These are phyloP conservation scores for Lordiphosa mommai DNA, from an alignment of 1,140 invertebrate species.

Conservation along the genomic window DNA sequence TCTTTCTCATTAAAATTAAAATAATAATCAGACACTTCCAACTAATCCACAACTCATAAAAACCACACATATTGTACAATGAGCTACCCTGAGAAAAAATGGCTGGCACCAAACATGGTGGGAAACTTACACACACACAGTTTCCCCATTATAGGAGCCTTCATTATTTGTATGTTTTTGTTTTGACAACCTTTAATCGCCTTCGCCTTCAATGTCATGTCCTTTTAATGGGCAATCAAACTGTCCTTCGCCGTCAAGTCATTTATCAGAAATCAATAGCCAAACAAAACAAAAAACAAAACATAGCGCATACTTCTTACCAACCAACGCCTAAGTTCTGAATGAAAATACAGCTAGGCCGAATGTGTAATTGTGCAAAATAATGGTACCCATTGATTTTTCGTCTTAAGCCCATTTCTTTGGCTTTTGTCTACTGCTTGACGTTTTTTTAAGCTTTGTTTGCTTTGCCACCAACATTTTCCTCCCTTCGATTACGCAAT, in stretches of 20 bases:
- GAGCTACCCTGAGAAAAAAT: no score
- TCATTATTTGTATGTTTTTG: no score
- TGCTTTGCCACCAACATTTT: conserved; percentile 32
- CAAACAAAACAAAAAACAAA: conserved; percentile 4
- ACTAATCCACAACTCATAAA: no score
- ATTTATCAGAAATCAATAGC: conserved; percentile 43
- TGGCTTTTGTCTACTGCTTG: neutral
- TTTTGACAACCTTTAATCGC: conserved; percentile 34
- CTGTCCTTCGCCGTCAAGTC: conserved; percentile 24
- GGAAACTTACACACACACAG: no score
- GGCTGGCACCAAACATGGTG: no score
- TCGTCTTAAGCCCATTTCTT: neutral
- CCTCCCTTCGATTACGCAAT: conserved; percentile 58
- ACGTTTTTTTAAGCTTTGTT: conserved; percentile 18
- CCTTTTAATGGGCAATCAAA: conserved; percentile 43
- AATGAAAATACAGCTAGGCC: neutral
- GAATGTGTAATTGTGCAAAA: neutral
- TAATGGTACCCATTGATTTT: conserved; percentile 4
- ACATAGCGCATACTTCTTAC: conserved; percentile 5
- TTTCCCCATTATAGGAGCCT: neutral
- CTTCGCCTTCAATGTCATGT: conserved; percentile 38
- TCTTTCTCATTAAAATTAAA: no score
- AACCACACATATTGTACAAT: no score
- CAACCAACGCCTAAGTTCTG: conserved; percentile 28
- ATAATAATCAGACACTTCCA: no score